phyloP scores from a whole-genome alignment of 2,113 vertebrate genomes.

The Clarias macrocephalus region DNA sequence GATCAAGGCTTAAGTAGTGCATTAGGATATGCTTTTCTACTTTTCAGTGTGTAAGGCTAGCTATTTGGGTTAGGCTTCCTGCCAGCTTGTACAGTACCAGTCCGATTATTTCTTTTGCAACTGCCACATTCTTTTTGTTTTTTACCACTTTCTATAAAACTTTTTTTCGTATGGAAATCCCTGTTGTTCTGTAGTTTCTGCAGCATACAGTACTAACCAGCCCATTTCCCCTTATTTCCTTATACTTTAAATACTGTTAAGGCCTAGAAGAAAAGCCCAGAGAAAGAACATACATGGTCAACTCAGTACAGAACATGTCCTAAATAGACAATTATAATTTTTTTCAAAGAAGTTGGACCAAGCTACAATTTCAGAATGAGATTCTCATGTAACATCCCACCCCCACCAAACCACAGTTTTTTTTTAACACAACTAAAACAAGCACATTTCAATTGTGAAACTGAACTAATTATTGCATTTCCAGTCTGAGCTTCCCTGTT shows the following conservation, averaged over 20 bases:
- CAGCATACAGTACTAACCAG: background rate
- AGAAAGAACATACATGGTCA: background rate
- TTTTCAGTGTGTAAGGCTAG: background rate
- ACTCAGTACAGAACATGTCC: background rate
- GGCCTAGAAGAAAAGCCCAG: background rate
- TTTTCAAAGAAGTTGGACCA: background rate
- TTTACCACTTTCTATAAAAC: background rate
- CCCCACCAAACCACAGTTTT: background rate
- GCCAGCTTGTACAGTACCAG: background rate
- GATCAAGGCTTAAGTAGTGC: background rate
- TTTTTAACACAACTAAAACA: slow-evolving; percentile 45
- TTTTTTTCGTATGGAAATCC: background rate
- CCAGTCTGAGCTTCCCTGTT: slow-evolving; percentile 49
- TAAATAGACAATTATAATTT: background rate
- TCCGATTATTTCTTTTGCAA: background rate
- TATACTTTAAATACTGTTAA: background rate
- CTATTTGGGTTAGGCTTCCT: background rate
- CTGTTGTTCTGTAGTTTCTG: background rate
- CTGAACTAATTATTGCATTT: slow-evolving; percentile 52
- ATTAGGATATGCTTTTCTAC: background rate
- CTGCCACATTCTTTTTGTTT: background rate
- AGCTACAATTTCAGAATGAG: slow-evolving; percentile 8
- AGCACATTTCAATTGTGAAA: slow-evolving; percentile 48
- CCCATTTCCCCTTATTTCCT: background rate
- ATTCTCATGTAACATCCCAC: slow-evolving; percentile 8